Base-by-base conservation (phyloP, 2,113 vertebrate genomes). In the Anser cygnoides region DNA sequence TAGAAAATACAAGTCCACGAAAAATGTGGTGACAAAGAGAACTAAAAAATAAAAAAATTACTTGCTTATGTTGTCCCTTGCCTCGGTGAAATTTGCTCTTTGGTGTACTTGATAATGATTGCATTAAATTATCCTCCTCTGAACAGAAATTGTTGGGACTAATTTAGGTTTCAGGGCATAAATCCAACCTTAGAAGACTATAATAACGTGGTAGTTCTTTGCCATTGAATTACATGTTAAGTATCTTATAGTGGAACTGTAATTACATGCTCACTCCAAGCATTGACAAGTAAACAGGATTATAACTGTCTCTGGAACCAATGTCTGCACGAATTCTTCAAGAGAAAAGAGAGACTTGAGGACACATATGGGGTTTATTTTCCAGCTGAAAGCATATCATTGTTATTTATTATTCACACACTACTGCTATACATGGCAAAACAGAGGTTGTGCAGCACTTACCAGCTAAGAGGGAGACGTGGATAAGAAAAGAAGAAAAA, bases 221-320 rank as follows among this genome's bases (percentile, higher is more conserved):
- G 84, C 87, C 91, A 86, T 93, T 87, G 89, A 96, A 96, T 96
- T 96, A 93, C 91, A 96, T 65, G 91, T 92, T 95, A 96, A 96
- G 87, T 95, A 71, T 93, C 94, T 95, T 95, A 88, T 65, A 94
- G 91, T 96, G 89, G 89, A 96, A 96, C 89, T 89, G 67, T 96
- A 96, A 96, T 97, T 96, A 96, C 90, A 95, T 95, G 94, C 91
- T 96, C 79, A 90, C 89, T 95, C 91, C 13, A 41, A 92, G 89
- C 95, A 95, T 63, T 95, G 94, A 95, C 94, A 97, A 96, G 89
- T 89, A 96, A 95, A 96, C 95, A 91, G 94, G 94, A 96, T 93
- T 97, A 95, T 95, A 93, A 95, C 87, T 88, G 95, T 78, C 81
- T 95, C 87, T 95, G 92, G 91, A 95, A 96, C 76, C 87, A 91